A percentile compares a stretch with the other conserved stretches of the same genome.
Evolutionary conservation across 2,797 vertebrate species (phyloP).

Genomic region (Erithacus rubecula): DNA sequence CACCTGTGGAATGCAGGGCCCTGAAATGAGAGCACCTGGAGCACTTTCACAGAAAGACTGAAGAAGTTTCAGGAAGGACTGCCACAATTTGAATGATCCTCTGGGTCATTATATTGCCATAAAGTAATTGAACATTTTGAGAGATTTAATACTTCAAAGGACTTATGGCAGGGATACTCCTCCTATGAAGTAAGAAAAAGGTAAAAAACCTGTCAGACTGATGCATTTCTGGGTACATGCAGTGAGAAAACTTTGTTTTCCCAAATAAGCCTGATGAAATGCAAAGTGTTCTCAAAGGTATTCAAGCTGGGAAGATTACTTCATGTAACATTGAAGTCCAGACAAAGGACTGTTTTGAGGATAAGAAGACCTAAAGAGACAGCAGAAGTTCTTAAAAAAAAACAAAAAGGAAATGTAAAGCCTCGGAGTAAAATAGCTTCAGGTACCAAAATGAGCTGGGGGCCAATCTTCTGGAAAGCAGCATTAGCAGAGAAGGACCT

Average conservation of each 20-base stretch:
- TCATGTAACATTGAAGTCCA: not conserved
- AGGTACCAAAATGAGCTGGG: not conserved
- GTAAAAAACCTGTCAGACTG: not conserved
- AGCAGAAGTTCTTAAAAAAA: not conserved
- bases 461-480: not conserved
- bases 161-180: not conserved
- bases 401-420: not conserved
- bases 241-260: not conserved
- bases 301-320: not conserved
- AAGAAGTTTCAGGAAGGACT: not conserved
- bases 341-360: not conserved
- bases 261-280: not conserved
- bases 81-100: not conserved
- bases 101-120: not conserved
- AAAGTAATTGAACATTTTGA: not conserved
- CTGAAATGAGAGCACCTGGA: not conserved
- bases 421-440: not conserved
- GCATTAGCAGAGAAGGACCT: not conserved
- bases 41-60: fast-evolving
- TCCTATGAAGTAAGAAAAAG: not conserved
- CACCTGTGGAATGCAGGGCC: fast-evolving
- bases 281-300: not conserved
- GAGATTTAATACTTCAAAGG: not conserved
- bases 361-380: not conserved
- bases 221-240: not conserved